Base-by-base conservation (phyloP, 2,888 invertebrate genomes). In the Pseudococcus viburni region DNA sequence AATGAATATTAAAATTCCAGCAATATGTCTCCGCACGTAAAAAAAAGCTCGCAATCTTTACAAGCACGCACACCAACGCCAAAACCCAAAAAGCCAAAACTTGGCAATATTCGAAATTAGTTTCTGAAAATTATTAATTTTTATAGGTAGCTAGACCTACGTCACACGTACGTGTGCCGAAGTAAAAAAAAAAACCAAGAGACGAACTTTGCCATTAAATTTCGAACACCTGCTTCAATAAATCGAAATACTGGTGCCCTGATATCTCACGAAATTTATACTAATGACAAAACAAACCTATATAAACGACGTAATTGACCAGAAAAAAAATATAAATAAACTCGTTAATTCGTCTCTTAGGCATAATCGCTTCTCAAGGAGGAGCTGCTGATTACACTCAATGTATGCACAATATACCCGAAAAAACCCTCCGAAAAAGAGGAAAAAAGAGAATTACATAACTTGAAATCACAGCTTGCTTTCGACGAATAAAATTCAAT, bases 221-320 rank as follows among this genome's bases (percentile, higher is more conserved):
- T 46, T 46, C 46, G 3, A 83, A 83, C 80, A 83, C 80, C 80
- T 83, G 80, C 80, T 83, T 46, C 42, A 42, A 42, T 19, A 73
- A 39, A 73, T 33, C 33, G 19, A 83, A 83, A 83, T 83, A 83
- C 80, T 83, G 80, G 80, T 33, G 46, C 80, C 80, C 80, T 83
- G 33, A 83, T 83, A 83, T 22, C 80, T 19, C n/a, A 46, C 19
- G 19, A 83, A 19, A 83, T 46, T 19, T 22, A 83, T 19, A 83
- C 80, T 22, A 46, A 46, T 83, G 33, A 22, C 46, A 73, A 68
- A 26, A 33, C 73, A 33, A 73, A 73, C 73, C 73, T 64, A 64
- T 22, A 11, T 64, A 73, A 73, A 46, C 46, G 26, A 19, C n/a
- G 46, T 83, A 83, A 83, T 83, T 83, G 46, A 83, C 46, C 80